Evolutionary conservation across 2,113 vertebrate genomes (phyloP), one percentile per base, ranked within the genome.

Genomic region (Argyrosomus japonicus): DNA sequence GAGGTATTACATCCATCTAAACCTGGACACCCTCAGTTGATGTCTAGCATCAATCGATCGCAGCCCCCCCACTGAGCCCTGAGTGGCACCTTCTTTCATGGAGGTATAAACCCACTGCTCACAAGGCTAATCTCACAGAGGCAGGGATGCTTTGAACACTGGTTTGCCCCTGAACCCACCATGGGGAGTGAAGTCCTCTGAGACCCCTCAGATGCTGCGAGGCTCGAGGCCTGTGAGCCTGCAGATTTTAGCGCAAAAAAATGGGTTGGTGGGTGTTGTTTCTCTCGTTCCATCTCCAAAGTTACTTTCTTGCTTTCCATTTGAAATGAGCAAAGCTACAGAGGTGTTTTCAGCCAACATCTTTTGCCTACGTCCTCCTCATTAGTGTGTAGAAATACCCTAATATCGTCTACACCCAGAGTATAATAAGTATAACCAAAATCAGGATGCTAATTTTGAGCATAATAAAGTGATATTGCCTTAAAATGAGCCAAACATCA

Each of bases 41-140:
- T 48, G 19, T 65, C 23, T 56, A 47, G 68, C 47, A 36, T 68
- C 74, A 36, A 90, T 79, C 10, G 23, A 91, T 86, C 6, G 4
- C 51, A 51, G 61, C 50, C 60, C 51, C 68, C 76, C 85, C 50
- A 17, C 85, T 45, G 75, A 77, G 75, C 48, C 57, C 77, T 83
- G 79, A 89, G 70, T 87, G 80, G 56, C 87, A 78, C 48, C 69
- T n/a, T 69, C 84, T 81, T 80, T 86, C 87, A 88, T 25, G 81
- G 79, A 76, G 62, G 75, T 77, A 77, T 84, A 84, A 84, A 54
- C 57, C 65, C 45, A 2, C 68, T 12, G 9, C 0, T 25, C 82
- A 64, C 76, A 21, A 27, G 40, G 60, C 53, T 89, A 77, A 88
- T 82, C 81, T 81, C 81, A 51, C 51, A 27, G 21, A 79, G 75